phyloP scores from a whole-genome alignment of 2,113 vertebrate genomes.

The Cynocephalus volans region DNA sequence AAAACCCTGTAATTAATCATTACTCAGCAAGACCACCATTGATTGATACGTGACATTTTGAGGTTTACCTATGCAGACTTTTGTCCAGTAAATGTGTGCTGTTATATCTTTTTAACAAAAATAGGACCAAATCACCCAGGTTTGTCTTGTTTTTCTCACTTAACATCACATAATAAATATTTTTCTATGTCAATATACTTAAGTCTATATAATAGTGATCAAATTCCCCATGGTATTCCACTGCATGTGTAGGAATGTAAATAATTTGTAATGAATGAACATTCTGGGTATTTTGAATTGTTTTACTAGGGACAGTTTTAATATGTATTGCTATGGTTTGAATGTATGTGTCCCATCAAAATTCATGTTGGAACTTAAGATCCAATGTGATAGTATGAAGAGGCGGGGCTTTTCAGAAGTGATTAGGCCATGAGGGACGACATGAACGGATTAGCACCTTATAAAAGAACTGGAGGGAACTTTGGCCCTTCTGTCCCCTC shows the following conservation, averaged over 20 bases:
- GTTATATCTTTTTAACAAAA: background rate
- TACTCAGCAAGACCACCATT: background rate
- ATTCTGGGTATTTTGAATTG: background rate
- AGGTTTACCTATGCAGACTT: background rate
- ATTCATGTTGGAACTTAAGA: background rate
- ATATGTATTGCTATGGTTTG: background rate
- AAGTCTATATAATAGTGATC: background rate
- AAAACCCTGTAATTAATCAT: background rate
- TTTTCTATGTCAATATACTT: background rate
- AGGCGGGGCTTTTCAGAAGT: background rate
- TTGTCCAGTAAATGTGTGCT: background rate
- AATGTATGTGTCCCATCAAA: background rate
- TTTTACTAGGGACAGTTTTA: background rate
- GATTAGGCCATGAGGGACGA: background rate
- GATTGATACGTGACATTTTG: fast-evolving
- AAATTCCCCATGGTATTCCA: background rate
- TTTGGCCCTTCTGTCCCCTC: background rate
- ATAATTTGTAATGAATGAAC: background rate
- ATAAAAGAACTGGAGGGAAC: background rate
- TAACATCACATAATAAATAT: background rate
- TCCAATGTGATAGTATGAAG: background rate
- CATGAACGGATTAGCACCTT: no score
- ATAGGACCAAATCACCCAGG: background rate
- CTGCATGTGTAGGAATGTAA: background rate
- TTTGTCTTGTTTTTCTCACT: background rate